Evolutionary conservation across 2,113 vertebrate species (phyloP).

Genomic region (Polyodon spathula): DNA sequence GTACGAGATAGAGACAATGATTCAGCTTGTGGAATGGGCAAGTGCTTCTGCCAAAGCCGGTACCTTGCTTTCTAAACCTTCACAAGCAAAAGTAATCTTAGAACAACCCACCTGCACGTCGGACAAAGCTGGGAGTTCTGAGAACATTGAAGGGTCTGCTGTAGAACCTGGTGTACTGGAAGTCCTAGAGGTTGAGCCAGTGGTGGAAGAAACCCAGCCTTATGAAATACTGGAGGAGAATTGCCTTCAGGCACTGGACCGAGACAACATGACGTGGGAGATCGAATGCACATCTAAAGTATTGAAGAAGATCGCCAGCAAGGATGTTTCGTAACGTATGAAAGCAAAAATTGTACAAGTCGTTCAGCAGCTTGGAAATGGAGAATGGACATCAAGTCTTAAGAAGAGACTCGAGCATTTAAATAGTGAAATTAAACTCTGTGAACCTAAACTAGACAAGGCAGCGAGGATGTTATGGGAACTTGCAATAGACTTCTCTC

Average conservation of each 20-base stretch:
- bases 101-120: neutral
- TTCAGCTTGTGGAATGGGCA: slow-evolving; percentile 35
- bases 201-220: slow-evolving; percentile 21
- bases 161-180: neutral
- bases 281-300: slow-evolving; percentile 64
- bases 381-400: slow-evolving; percentile 58
- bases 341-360: slow-evolving; percentile 55
- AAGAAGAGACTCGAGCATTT: slow-evolving; percentile 57
- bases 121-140: neutral
- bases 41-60: slow-evolving; percentile 19
- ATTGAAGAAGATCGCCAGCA: slow-evolving; percentile 56
- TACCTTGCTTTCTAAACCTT: slow-evolving; percentile 10
- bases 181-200: neutral
- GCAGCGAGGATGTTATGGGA: slow-evolving; percentile 68
- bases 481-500: slow-evolving; percentile 66
- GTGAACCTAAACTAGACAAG: slow-evolving; percentile 62
- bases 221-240: slow-evolving; percentile 27
- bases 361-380: slow-evolving; percentile 60
- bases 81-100: neutral
- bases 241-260: slow-evolving; percentile 42
- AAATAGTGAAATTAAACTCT: slow-evolving; percentile 58
- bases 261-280: slow-evolving; percentile 72
- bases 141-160: neutral
- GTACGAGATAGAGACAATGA: slow-evolving; percentile 45
- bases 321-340: slow-evolving; percentile 48